A percentile compares a stretch with the other conserved stretches of the same genome.
These are phyloP conservation scores for Clanis bilineata DNA, from an alignment of 2,888 invertebrate species.

Conservation along the genomic window DNA sequence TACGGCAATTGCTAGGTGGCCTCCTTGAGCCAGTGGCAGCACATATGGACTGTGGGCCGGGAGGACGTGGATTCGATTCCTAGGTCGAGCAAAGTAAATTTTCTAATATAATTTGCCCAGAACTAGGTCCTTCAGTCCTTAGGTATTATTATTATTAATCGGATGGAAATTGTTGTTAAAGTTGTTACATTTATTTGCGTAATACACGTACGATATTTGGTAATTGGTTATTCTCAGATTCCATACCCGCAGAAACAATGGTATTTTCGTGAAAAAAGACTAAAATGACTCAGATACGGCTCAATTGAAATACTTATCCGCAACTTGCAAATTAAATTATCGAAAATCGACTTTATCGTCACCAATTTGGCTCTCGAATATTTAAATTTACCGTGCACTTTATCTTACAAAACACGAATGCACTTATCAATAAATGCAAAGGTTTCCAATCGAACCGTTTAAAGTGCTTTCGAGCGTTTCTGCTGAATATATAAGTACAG, in stretches of 20 bases:
- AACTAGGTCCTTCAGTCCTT: no score
- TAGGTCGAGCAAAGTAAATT: no score
- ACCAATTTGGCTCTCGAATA: not conserved
- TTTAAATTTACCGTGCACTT: conserved; percentile 3
- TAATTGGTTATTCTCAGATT: no score
- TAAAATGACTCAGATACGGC: not conserved
- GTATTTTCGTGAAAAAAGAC: not conserved
- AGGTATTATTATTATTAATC: no score
- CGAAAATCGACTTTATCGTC: not conserved
- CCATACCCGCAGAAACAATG: not conserved
- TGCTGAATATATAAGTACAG: not conserved
- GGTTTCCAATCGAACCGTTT: conserved; percentile 13
- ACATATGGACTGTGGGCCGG: no score
- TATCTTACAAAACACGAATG: conserved; percentile 11
- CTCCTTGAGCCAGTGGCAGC: no score
- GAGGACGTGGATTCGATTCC: no score
- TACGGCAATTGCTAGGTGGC: no score
- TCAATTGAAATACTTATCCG: not conserved
- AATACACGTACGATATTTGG: no score
- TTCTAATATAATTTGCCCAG: no score
- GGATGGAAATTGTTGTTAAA: no score
- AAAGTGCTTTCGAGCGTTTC: conserved; percentile 12
- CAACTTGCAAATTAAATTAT: not conserved
- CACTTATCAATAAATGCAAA: conserved; percentile 14
- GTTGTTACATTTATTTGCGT: no score